Conservation (phyloP, 2,797 vertebrate species). For the Pangasius sanitwongsei region DNA sequence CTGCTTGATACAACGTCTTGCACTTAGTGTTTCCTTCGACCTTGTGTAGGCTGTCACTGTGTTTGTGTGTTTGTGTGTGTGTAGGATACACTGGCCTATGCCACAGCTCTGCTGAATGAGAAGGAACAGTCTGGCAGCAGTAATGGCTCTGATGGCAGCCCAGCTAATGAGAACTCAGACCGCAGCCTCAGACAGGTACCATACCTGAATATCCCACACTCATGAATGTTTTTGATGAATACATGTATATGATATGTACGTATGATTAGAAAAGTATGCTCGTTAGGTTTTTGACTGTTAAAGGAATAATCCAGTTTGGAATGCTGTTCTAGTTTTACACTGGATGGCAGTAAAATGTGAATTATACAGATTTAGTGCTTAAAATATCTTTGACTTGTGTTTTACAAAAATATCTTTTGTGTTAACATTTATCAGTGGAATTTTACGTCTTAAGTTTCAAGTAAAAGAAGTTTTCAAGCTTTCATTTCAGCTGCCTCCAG, state of each 20-base stretch:
- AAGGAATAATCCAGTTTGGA: background rate
- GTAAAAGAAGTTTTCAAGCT: background rate
- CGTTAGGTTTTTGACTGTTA: background rate
- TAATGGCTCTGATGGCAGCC: slow-evolving; percentile 96
- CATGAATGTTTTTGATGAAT: background rate
- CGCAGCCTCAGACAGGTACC: slow-evolving; percentile 92
- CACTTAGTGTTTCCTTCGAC: background rate
- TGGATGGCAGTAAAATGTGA: background rate
- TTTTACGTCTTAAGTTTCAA: background rate
- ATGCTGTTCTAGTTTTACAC: background rate
- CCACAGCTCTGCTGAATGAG: slow-evolving; percentile 95
- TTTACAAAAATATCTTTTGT: background rate
- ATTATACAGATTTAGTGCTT: background rate
- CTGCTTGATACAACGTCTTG: background rate
- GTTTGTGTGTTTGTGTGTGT: slow-evolving; percentile 9
- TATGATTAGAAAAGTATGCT: background rate
- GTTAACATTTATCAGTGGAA: background rate
- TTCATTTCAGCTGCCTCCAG: background rate
- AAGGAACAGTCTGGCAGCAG: slow-evolving; percentile 99
- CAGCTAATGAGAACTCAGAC: slow-evolving; percentile 92
- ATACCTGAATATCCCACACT: background rate
- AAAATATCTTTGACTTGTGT: background rate
- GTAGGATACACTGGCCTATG: slow-evolving; percentile 94
- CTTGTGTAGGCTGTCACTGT: background rate
- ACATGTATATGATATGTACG: background rate